Evolutionary conservation across 2,113 vertebrate genomes (phyloP), one percentile per base, ranked within the genome.

Genomic region (Craseonycteris thonglongyai): DNA sequence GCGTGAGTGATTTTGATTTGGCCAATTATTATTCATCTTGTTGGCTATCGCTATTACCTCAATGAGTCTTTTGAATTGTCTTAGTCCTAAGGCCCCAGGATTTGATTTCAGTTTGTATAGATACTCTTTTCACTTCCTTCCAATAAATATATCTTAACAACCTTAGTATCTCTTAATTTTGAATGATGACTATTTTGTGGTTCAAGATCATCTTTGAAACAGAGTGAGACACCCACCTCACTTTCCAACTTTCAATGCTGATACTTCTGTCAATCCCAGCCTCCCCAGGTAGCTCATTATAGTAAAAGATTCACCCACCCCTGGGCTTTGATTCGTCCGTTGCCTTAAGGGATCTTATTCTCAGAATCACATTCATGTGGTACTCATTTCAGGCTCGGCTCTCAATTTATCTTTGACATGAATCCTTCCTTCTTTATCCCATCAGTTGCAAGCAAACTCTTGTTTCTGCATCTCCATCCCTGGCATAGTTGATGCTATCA

Each of bases 1-100:
- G 98, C 97, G 47, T 98, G 98, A 98, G 95, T 96, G 98, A 97
- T 98, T 98, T 97, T 98, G 97, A 98, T 98, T 98, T 51, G 88
- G 95, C 95, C 98, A 97, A 98, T 98, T 98, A 98, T 98, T 98
- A 98, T 98, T 98, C 98, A 98, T 95, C 98, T 97, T 96, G 94
- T 93, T 98, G 97, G 96, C 94, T 96, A 97, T 96, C 95, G 90
- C 90, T 98, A 96, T 96, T 97, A 95, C 96, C 81, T 98, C 98
- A 96, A 93, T 97, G 92, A 96, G 79, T 88, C 80, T 97, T 97
- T 97, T 87, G 65, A 97, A 94, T 88, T 30, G 1, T 97, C 51
- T 89, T 91, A 87, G 8, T 78, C 69, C 66, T 93, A 33, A 72
- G 68, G 72, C 8, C n/a, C 10, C n/a, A 69, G 80, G 69, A 85